phyloP scores from a whole-genome alignment of 2,888 invertebrate genomes.

The Rotaria socialis region DNA sequence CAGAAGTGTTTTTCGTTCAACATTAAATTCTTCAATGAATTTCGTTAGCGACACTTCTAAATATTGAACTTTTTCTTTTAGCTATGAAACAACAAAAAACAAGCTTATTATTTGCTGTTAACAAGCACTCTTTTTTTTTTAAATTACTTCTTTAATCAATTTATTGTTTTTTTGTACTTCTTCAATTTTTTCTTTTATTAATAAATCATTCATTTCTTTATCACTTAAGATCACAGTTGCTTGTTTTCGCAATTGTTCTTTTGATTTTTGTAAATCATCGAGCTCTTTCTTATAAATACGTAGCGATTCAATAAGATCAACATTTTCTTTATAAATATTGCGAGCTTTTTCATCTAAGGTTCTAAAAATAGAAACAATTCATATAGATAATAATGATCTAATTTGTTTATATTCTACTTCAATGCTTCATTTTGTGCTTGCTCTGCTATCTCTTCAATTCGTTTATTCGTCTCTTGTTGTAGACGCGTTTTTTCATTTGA shows the following conservation, averaged over 20 bases:
- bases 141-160: slow-evolving; percentile 53
- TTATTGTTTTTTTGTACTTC: slow-evolving; percentile 46
- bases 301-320: slow-evolving; percentile 55
- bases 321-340: slow-evolving; percentile 60
- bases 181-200: slow-evolving; percentile 54
- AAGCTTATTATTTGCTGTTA: too few species aligned
- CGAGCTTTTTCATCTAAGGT: slow-evolving; percentile 60
- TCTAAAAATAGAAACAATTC: slow-evolving; percentile 46
- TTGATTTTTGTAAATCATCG: slow-evolving; percentile 53
- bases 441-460: slow-evolving; percentile 58
- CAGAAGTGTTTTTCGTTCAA: slow-evolving; percentile 51
- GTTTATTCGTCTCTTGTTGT: slow-evolving; percentile 59
- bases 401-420: slow-evolving; percentile 53
- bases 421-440: slow-evolving; percentile 59
- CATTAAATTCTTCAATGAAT: slow-evolving; percentile 56
- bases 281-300: slow-evolving; percentile 57
- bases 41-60: slow-evolving; percentile 57
- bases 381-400: neutral
- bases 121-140: neutral
- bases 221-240: slow-evolving; percentile 48
- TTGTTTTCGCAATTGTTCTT: slow-evolving; percentile 51
- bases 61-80: slow-evolving; percentile 54
- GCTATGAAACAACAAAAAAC: slow-evolving; percentile 49
- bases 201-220: slow-evolving; percentile 36
- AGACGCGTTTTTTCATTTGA: slow-evolving; percentile 60